These are phyloP conservation scores for Vultur gryphus DNA, from an alignment of 2,797 vertebrate genomes.

Conservation along the genomic window DNA sequence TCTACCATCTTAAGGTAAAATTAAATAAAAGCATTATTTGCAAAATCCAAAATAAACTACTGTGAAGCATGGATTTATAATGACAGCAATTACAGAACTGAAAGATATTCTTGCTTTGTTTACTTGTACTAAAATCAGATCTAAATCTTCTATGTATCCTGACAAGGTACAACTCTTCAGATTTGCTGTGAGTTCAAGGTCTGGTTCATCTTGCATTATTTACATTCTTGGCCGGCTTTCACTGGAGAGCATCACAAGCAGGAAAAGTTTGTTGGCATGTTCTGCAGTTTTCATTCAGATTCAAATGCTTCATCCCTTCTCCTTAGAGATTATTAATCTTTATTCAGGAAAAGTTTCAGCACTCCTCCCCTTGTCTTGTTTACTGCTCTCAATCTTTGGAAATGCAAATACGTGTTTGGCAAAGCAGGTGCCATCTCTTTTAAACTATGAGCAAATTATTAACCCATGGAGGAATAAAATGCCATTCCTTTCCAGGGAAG, in stretches of 20 bases:
- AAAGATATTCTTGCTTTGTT: not conserved
- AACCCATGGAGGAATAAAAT: not conserved
- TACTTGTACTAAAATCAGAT: not conserved
- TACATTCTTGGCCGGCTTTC: not conserved
- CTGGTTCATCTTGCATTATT: not conserved
- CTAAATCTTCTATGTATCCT: not conserved
- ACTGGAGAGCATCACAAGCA: not conserved
- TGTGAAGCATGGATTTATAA: not conserved
- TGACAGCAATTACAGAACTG: not conserved
- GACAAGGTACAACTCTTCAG: not conserved
- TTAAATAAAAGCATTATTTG: not conserved
- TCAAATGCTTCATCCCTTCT: conserved; percentile 22
- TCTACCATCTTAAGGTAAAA: not conserved
- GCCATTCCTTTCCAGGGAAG: not conserved
- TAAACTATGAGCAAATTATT: not conserved
- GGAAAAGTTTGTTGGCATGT: conserved; percentile 12
- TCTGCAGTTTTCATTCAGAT: conserved; percentile 49
- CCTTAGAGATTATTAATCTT: not conserved
- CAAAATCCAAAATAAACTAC: not conserved
- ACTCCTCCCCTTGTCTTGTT: conserved; percentile 31
- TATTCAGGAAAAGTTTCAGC: conserved; percentile 48
- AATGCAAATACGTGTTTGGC: conserved; percentile 46
- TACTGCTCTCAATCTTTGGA: conserved; percentile 41
- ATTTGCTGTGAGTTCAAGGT: not conserved
- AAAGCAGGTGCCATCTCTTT: conserved; percentile 48